phyloP scores from a whole-genome alignment of 1,140 invertebrate genomes.

The Pristionchus pacificus region DNA sequence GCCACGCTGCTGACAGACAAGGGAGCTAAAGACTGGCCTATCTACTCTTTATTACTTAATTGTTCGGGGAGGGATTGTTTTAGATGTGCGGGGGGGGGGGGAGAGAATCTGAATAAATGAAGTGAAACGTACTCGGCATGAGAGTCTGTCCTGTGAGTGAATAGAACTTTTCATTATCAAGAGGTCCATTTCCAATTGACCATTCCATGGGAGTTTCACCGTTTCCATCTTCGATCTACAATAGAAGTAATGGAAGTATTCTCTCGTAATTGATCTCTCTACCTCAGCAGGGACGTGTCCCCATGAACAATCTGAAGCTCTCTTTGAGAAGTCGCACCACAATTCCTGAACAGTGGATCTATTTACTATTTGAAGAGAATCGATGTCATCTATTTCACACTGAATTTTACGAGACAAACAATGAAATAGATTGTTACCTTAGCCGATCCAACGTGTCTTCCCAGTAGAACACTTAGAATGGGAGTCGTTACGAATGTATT shows the following conservation, averaged over 20 bases:
- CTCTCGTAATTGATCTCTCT: not conserved
- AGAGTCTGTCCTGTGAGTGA: slow-evolving; percentile 33
- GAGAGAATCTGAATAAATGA: not conserved
- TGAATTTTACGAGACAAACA: too few species aligned
- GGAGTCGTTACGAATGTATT: slow-evolving; percentile 45
- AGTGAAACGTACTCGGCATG: slow-evolving; percentile 33
- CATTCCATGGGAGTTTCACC: slow-evolving; percentile 34
- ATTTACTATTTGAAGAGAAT: slow-evolving; percentile 9
- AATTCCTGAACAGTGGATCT: slow-evolving; percentile 42
- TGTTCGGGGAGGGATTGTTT: not conserved
- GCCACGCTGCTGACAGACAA: slow-evolving; percentile 75
- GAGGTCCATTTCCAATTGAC: slow-evolving; percentile 50
- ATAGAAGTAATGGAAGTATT: not conserved
- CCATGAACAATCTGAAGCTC: slow-evolving; percentile 34
- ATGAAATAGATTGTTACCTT: slow-evolving; percentile 31
- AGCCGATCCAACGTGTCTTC: slow-evolving; percentile 43
- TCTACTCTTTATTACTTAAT: too few species aligned
- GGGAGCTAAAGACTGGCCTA: slow-evolving; percentile 12
- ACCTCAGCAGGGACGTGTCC: slow-evolving; percentile 15
- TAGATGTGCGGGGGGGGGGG: not conserved
- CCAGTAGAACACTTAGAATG: slow-evolving; percentile 41
- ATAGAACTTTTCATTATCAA: slow-evolving; percentile 45
- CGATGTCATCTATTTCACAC: too few species aligned
- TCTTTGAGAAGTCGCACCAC: slow-evolving; percentile 44
- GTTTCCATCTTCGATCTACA: slow-evolving; percentile 22